phyloP scores from a whole-genome alignment of 2,888 invertebrate species.

The Plagiodera versicolora region DNA sequence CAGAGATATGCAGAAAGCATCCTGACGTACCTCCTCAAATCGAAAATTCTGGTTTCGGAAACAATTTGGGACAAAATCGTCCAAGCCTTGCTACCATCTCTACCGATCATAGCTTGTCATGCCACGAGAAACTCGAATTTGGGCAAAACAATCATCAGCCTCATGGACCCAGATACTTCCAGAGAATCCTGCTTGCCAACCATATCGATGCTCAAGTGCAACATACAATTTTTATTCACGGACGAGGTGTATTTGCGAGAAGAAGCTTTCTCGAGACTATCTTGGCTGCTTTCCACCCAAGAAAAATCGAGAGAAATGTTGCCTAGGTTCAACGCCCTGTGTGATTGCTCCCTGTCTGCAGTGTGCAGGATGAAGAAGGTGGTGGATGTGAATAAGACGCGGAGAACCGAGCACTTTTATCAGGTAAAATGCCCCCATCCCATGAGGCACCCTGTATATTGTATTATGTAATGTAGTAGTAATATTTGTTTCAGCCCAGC shows the following conservation, averaged over 20 bases:
- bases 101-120: constrained; percentile 65
- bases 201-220: constrained; percentile 59
- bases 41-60: constrained; percentile 64
- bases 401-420: constrained; percentile 51
- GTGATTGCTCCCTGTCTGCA: constrained; percentile 55
- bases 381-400: constrained; percentile 48
- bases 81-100: constrained; percentile 61
- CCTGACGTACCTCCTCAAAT: constrained; percentile 65
- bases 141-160: constrained; percentile 65
- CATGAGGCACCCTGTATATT: background rate
- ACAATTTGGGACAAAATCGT: constrained; percentile 64
- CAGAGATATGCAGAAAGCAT: constrained; percentile 63
- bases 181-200: constrained; percentile 61
- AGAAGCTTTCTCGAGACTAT: constrained; percentile 58
- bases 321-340: constrained; percentile 56
- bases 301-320: constrained; percentile 53
- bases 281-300: constrained; percentile 58
- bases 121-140: constrained; percentile 57
- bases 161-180: constrained; percentile 66
- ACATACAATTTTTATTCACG: constrained; percentile 57
- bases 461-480: background rate
- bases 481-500: constrained; percentile 52
- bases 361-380: constrained; percentile 51
- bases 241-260: constrained; percentile 52
- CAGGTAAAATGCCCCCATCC: constrained; percentile 41